Conservation (phyloP, 2,797 vertebrate species). For the Hippocampus kuda region DNA sequence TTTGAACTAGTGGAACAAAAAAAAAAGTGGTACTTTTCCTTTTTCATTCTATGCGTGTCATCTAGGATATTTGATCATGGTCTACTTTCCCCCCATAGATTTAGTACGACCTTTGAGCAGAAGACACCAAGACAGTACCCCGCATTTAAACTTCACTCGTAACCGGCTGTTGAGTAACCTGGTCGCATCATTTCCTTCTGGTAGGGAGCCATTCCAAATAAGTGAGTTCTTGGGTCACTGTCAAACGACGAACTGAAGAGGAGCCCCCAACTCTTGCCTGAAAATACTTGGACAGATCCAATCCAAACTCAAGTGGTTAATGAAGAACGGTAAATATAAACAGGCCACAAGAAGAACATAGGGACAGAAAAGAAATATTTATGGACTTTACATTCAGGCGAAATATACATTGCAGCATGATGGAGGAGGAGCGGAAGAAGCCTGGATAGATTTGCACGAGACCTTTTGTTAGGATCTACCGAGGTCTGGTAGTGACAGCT, state of each 20-base stretch:
- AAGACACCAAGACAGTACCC: not conserved
- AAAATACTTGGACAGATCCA: not conserved
- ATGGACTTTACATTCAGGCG: constrained; percentile 61
- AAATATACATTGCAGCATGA: constrained; percentile 55
- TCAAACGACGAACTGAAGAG: not conserved
- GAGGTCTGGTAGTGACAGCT: constrained; percentile 48
- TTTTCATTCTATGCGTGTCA: not conserved
- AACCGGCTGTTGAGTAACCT: constrained; percentile 14
- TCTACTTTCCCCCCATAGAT: too few species aligned
- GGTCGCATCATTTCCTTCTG: constrained; percentile 24
- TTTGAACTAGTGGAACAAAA: constrained; percentile 42
- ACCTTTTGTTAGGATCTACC: constrained; percentile 40
- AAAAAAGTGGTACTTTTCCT: not conserved
- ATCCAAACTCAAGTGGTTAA: constrained; percentile 1
- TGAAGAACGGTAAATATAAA: constrained; percentile 76
- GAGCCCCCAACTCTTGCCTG: not conserved
- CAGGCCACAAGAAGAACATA: constrained; percentile 49
- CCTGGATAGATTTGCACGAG: constrained; percentile 20
- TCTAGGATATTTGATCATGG: too few species aligned
- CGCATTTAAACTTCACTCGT: too few species aligned
- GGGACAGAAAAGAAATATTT: constrained; percentile 44
- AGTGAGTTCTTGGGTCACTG: constrained; percentile 10
- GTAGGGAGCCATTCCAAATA: constrained; percentile 53
- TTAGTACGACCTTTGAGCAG: not conserved
- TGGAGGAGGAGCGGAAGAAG: constrained; percentile 32